Evolutionary conservation across 2,888 invertebrate genomes (phyloP).

Genomic region (Balanococcus diminutus): DNA sequence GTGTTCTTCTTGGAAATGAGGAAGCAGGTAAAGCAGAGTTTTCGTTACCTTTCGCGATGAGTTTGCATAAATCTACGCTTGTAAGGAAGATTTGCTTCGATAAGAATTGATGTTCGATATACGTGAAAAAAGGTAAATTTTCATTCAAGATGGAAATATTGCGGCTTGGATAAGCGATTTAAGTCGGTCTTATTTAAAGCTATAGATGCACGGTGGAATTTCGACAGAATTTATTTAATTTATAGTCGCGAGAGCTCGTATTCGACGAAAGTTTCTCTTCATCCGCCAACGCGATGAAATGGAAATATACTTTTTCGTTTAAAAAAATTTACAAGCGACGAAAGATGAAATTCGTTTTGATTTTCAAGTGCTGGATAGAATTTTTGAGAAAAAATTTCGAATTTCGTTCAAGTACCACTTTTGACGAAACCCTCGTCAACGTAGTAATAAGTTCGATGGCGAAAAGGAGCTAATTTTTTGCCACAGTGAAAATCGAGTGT

Average conservation of each 20-base stretch:
- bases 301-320: neutral
- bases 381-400: neutral
- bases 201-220: constrained; percentile 2
- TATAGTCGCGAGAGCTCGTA: constrained; percentile 6
- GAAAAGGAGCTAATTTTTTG: neutral
- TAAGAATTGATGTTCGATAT: constrained; percentile 34
- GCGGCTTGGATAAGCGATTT: constrained; percentile 21
- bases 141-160: constrained; percentile 27
- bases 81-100: constrained; percentile 35
- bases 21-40: neutral
- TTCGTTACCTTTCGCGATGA: constrained; percentile 18
- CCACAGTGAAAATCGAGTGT: neutral
- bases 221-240: constrained; percentile 28
- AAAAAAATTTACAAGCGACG: neutral
- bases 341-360: neutral
- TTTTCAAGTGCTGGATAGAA: neutral
- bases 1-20: neutral
- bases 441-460: neutral
- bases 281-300: neutral
- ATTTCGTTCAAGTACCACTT: neutral
- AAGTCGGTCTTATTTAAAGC: constrained; percentile 24
- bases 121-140: neutral
- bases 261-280: constrained; percentile 8
- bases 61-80: constrained; percentile 30
- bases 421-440: no score